Conservation (phyloP, 2,797 vertebrate species). For the Nothura maculosa region DNA sequence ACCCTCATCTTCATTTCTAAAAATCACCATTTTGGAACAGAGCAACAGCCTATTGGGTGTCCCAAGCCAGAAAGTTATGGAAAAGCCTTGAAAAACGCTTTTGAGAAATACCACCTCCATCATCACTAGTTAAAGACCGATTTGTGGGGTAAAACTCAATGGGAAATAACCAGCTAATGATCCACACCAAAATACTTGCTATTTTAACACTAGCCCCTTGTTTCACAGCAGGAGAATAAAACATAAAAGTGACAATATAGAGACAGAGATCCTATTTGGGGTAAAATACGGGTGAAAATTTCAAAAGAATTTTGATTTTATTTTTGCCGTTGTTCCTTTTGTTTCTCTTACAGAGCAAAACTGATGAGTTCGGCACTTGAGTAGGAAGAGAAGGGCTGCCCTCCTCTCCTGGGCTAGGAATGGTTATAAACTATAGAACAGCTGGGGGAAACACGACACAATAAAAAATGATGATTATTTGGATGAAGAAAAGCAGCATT, state of each 20-base stretch:
- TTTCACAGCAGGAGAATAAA: background rate
- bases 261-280: background rate
- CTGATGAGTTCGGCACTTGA: background rate
- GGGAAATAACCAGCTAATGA: background rate
- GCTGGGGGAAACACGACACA: background rate
- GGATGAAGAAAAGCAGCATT: background rate
- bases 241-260: background rate
- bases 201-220: background rate
- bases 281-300: background rate
- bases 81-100: background rate
- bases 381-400: background rate
- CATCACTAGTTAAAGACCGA: background rate
- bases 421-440: background rate
- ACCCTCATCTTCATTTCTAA: background rate
- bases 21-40: background rate
- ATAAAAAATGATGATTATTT: background rate
- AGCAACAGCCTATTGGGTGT: background rate
- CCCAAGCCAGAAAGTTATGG: background rate
- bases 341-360: background rate
- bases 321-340: background rate
- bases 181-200: background rate
- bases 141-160: background rate
- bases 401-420: background rate
- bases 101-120: fast-evolving
- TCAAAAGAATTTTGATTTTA: background rate